Evolutionary conservation across 1,140 invertebrate genomes (phyloP).

Genomic region (Neomicropteryx cornuta): DNA sequence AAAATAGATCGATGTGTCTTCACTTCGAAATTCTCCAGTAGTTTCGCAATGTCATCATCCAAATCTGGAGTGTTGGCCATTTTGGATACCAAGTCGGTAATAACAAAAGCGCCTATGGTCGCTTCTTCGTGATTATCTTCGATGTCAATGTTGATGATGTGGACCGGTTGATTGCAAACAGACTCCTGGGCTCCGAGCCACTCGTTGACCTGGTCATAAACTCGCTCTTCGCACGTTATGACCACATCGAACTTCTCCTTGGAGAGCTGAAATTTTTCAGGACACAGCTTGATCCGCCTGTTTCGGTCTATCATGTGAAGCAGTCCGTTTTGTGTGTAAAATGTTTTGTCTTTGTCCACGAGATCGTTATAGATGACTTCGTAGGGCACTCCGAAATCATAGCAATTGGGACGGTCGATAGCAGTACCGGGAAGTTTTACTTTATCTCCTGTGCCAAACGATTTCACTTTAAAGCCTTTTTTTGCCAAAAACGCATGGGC

Average conservation of each 20-base stretch:
- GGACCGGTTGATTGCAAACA: conserved; percentile 73
- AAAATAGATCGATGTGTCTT: conserved; percentile 79
- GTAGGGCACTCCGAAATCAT: conserved; percentile 94
- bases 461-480: conserved; percentile 92
- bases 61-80: conserved; percentile 84
- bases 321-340: conserved; percentile 97
- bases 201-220: conserved; percentile 90
- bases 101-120: conserved; percentile 96
- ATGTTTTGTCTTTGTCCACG: conserved; percentile 73
- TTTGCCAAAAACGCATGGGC: conserved; percentile 94
- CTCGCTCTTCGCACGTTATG: conserved; percentile 95
- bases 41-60: conserved; percentile 97
- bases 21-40: conserved; percentile 90
- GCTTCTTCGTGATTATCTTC: conserved; percentile 99
- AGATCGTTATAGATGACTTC: conserved; percentile 97
- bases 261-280: conserved; percentile 88
- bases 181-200: conserved; percentile 61
- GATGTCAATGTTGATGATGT: conserved; percentile 98
- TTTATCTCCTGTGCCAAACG: conserved; percentile 95
- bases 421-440: conserved; percentile 94
- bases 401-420: conserved; percentile 92
- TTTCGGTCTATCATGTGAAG: conserved; percentile 98
- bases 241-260: conserved; percentile 93
- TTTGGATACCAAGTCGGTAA: conserved; percentile 89
- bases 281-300: conserved; percentile 84